Percentiles rank a stretch among this genome's conserved stretches.
Evolutionary conservation across 2,113 vertebrate genomes (phyloP).

Genomic region (Cyanoliseus patagonus): DNA sequence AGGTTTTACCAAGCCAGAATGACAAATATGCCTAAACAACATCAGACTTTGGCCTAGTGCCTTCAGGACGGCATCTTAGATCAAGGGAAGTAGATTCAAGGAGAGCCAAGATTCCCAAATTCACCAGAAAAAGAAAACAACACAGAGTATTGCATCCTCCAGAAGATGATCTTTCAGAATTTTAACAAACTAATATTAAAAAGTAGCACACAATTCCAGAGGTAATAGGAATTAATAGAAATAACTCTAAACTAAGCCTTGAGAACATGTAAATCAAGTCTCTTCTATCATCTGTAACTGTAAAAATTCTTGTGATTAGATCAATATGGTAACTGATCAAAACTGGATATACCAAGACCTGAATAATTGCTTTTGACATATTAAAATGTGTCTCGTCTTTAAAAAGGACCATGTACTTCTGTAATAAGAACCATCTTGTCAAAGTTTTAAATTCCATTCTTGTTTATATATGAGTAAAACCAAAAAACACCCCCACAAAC

Average conservation of each 20-base stretch:
- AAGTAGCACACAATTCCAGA: background rate
- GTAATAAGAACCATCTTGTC: background rate
- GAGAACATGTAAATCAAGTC: background rate
- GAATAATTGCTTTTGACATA: background rate
- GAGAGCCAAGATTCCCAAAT: background rate
- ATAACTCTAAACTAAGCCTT: background rate
- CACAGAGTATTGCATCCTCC: background rate
- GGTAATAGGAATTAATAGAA: background rate
- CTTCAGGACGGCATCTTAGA: background rate
- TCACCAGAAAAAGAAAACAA: background rate
- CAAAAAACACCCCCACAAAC: background rate
- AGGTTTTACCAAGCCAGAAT: background rate
- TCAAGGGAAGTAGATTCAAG: background rate
- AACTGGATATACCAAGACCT: background rate
- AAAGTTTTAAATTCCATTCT: background rate
- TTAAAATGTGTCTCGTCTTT: background rate
- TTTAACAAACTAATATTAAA: background rate
- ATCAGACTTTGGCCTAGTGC: no score
- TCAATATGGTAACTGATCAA: background rate
- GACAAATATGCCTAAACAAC: background rate
- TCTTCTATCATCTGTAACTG: background rate
- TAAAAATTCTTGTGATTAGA: background rate
- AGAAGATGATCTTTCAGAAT: background rate
- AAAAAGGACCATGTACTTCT: background rate
- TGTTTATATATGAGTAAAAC: background rate